Conservation (phyloP, 2,797 vertebrate species). For the Megalops cyprinoides region DNA sequence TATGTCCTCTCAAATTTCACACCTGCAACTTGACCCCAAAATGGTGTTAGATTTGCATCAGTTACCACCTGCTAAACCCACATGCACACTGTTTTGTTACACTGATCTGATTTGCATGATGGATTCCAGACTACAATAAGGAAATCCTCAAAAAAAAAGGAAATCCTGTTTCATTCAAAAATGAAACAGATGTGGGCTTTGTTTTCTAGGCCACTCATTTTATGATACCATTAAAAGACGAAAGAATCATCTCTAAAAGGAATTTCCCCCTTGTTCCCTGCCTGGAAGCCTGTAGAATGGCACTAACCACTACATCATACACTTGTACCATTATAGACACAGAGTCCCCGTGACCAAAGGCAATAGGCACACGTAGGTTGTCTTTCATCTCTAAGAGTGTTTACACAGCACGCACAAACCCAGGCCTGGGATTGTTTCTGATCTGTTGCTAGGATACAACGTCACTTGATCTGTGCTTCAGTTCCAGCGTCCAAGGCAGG, state of each 20-base stretch:
- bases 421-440: constrained; percentile 39
- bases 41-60: neutral
- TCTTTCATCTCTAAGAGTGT: constrained; percentile 9
- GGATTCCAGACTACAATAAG: too few relatives aligned
- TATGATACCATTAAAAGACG: neutral
- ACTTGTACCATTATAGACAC: neutral
- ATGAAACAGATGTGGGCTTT: too few relatives aligned
- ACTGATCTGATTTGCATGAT: too few relatives aligned
- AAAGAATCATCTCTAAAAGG: neutral
- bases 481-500: constrained; percentile 32
- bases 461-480: constrained; percentile 55
- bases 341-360: too few relatives aligned
- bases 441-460: constrained; percentile 59
- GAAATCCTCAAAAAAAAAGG: too few relatives aligned
- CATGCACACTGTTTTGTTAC: too few relatives aligned
- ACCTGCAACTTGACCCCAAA: neutral
- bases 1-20: neutral
- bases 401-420: constrained; percentile 17
- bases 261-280: neutral
- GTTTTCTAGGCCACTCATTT: neutral
- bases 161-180: too few relatives aligned
- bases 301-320: neutral
- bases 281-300: neutral
- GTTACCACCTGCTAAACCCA: neutral
- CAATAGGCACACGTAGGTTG: neutral